These are phyloP conservation scores for Aptenodytes forsteri DNA, from an alignment of 2,113 vertebrate species.

Conservation along the genomic window DNA sequence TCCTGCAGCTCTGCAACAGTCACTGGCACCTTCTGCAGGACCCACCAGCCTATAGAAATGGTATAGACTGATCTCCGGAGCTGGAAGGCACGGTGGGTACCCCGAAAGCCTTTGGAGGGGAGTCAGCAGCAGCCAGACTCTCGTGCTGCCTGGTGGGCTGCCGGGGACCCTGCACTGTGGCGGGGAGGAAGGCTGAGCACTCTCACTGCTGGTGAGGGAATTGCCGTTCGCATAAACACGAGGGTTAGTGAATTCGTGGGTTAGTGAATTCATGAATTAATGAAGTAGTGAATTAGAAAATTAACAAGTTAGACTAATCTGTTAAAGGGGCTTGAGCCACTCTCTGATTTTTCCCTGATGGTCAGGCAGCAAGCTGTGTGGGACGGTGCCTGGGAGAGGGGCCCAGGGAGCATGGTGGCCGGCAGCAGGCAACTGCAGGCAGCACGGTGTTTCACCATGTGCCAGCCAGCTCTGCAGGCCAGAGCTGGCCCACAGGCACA, in stretches of 20 bases:
- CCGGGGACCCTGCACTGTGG: rapidly evolving
- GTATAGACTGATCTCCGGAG: rapidly evolving
- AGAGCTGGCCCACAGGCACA: not conserved
- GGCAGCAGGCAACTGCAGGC: not conserved
- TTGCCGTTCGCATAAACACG: rapidly evolving
- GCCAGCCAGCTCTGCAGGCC: rapidly evolving
- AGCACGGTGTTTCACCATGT: rapidly evolving
- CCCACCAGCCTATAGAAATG: not conserved
- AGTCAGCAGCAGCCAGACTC: rapidly evolving
- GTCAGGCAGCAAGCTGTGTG: not conserved
- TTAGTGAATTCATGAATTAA: not conserved
- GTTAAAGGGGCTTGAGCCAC: not conserved
- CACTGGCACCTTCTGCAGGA: not conserved
- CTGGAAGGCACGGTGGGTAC: not conserved
- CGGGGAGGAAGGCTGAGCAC: not conserved
- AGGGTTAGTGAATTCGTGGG: not conserved
- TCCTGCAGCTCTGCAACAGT: not conserved
- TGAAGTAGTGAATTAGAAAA: not conserved
- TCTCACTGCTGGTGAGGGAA: rapidly evolving
- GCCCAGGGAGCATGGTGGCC: rapidly evolving
- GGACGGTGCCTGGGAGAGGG: not conserved
- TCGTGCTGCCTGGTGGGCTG: not conserved
- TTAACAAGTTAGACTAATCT: not conserved
- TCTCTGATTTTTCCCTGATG: not conserved
- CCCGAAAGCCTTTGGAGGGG: not conserved